Conservation (phyloP, 2,797 vertebrate species). For the Champsocephalus gunnari region DNA sequence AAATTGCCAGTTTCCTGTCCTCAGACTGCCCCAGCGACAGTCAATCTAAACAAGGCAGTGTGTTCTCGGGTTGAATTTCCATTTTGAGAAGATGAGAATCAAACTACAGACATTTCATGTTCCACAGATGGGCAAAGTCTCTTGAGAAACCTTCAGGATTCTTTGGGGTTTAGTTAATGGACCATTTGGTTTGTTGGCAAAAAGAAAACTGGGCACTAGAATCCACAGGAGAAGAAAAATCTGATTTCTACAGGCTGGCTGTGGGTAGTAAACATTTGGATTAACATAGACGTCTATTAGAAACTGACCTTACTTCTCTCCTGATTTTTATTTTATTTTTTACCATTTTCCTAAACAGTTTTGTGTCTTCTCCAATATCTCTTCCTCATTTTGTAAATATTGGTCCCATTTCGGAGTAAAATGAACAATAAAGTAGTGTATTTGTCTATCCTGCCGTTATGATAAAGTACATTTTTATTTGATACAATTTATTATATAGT, state of each 20-base stretch:
- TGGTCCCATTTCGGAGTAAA: too few species aligned
- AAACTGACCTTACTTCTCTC: too few species aligned
- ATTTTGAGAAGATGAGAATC: neutral
- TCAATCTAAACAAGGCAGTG: neutral
- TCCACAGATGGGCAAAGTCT: constrained; percentile 8
- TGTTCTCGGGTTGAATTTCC: neutral
- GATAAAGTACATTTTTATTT: neutral
- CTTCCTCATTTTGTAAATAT: too few species aligned
- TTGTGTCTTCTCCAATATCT: too few species aligned
- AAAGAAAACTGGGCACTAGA: constrained; percentile 24
- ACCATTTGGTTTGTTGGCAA: constrained; percentile 24
- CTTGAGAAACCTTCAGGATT: constrained; percentile 34
- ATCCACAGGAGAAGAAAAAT: constrained; percentile 12
- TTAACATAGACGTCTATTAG: neutral
- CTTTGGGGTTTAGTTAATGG: constrained; percentile 11
- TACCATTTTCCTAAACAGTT: too few species aligned
- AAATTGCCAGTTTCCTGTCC: neutral
- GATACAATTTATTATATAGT: neutral
- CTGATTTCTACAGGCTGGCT: constrained; percentile 10
- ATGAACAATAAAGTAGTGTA: too few species aligned
- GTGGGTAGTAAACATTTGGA: constrained; percentile 1
- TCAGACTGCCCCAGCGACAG: too few species aligned
- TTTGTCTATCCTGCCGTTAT: neutral
- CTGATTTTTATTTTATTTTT: too few species aligned
- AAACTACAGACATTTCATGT: constrained; percentile 2